These are phyloP conservation scores for Cygnus buccinator DNA, from an alignment of 2,113 vertebrate species.

Conservation along the genomic window DNA sequence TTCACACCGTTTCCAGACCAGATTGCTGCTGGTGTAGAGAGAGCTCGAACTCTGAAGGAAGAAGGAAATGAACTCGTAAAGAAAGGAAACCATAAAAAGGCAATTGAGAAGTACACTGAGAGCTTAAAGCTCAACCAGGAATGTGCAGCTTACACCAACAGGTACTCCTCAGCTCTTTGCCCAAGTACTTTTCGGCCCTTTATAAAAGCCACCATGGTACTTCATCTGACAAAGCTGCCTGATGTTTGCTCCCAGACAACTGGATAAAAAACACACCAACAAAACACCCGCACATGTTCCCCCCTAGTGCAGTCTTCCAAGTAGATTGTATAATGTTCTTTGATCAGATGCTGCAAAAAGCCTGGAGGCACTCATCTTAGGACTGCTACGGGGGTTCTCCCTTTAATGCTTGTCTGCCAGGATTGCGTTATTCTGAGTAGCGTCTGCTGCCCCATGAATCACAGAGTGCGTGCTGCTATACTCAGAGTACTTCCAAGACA, in stretches of 20 bases:
- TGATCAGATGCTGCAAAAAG: neutral
- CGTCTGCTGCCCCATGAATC: neutral
- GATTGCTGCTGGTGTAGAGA: slow-evolving; percentile 73
- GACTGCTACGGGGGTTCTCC: neutral
- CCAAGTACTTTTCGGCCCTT: neutral
- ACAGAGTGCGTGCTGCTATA: neutral
- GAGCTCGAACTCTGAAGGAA: slow-evolving; percentile 84
- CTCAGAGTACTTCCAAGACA: neutral
- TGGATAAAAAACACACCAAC: neutral
- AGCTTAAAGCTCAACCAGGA: slow-evolving; percentile 85
- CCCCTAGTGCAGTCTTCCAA: neutral
- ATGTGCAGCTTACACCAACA: slow-evolving; percentile 89
- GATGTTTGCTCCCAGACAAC: neutral
- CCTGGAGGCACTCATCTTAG: neutral
- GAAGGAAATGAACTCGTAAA: slow-evolving; percentile 93
- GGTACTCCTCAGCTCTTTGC: slow-evolving; percentile 74
- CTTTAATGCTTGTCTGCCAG: neutral
- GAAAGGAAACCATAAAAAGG: slow-evolving; percentile 88
- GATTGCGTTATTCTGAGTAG: neutral
- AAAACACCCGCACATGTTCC: neutral
- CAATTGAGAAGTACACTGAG: slow-evolving; percentile 91
- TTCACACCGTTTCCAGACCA: slow-evolving; percentile 50
- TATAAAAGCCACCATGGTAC: neutral
- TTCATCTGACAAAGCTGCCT: neutral
- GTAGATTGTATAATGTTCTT: neutral